A percentile compares a stretch with the other conserved stretches of the same genome.
Conservation (phyloP, 2,888 invertebrate genomes). For the Colletes collaris region DNA sequence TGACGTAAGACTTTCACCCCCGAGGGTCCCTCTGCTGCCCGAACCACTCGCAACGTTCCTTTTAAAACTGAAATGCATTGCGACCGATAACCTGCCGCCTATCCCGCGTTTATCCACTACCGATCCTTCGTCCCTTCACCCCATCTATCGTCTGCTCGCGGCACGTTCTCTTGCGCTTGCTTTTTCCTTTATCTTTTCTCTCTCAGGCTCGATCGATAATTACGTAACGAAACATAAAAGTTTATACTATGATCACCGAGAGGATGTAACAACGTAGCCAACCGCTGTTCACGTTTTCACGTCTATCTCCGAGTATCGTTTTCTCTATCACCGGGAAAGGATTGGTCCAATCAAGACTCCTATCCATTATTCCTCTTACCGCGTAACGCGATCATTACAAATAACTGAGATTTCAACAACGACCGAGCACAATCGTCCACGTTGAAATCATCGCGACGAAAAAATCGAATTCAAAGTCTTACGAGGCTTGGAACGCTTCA, state of each 20-base stretch:
- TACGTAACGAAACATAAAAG: constrained; percentile 37
- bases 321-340: no score
- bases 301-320: constrained; percentile 3
- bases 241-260: constrained; percentile 11
- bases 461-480: no score
- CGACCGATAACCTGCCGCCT: background rate
- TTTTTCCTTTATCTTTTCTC: background rate
- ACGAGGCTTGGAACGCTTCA: no score
- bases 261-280: background rate
- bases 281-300: constrained; percentile 2
- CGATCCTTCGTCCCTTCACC: no score
- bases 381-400: no score
- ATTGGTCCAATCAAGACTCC: no score
- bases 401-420: no score
- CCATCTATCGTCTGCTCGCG: no score
- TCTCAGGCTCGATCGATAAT: constrained; percentile 23
- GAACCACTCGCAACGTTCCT: constrained; percentile 8
- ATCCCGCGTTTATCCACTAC: background rate
- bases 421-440: no score
- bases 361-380: no score
- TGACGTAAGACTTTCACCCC: constrained; percentile 82
- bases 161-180: background rate
- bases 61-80: constrained; percentile 15
- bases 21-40: constrained; percentile 57
- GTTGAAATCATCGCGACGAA: no score